These are phyloP conservation scores for Rhagoletis pomonella DNA, from an alignment of 1,140 invertebrate species.

Conservation along the genomic window DNA sequence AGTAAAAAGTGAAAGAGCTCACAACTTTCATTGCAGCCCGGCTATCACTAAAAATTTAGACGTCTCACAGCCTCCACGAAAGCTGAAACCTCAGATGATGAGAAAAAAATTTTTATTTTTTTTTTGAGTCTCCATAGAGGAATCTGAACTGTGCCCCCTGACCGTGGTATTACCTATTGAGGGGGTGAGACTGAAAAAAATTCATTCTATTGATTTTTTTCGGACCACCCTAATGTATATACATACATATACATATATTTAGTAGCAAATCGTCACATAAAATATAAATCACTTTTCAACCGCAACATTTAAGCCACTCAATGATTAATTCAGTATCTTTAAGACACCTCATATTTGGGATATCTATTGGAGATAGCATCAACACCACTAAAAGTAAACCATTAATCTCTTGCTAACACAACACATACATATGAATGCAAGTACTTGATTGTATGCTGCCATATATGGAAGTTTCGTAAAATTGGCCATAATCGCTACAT, in stretches of 20 bases:
- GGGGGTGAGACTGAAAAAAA: too few species aligned
- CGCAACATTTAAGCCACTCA: neutral
- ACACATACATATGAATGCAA: neutral
- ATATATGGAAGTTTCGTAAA: neutral
- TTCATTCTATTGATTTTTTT: too few species aligned
- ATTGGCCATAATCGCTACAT: neutral
- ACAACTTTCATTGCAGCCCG: too few species aligned
- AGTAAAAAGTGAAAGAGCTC: too few species aligned
- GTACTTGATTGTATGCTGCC: neutral
- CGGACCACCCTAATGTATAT: too few species aligned
- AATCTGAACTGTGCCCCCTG: too few species aligned
- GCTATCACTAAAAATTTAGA: too few species aligned
- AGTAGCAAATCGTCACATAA: neutral
- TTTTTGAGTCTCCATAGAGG: neutral
- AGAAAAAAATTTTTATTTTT: neutral
- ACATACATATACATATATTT: too few species aligned
- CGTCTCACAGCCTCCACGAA: too few species aligned
- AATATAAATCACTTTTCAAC: neutral
- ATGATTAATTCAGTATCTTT: slow-evolving; percentile 5
- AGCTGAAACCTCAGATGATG: too few species aligned
- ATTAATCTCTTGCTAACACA: slow-evolving; percentile 57
- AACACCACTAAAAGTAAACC: slow-evolving; percentile 51
- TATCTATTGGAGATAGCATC: slow-evolving; percentile 32
- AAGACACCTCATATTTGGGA: neutral
- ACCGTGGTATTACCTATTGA: too few species aligned